Evolutionary conservation across 1,140 invertebrate genomes (phyloP).

Genomic region (Heliconius nattereri): DNA sequence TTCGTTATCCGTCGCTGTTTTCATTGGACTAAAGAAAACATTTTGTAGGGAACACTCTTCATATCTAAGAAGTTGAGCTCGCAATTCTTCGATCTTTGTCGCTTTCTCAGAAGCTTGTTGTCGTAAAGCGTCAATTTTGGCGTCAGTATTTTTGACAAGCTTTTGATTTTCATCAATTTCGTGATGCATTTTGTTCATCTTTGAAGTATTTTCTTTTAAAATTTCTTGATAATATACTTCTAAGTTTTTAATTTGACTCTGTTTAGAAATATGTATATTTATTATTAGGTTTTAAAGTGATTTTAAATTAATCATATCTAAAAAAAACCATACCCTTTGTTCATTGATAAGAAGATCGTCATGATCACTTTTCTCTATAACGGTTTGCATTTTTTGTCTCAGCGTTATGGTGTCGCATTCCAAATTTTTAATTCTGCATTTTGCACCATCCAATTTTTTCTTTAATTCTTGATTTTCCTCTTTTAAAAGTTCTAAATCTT

Average conservation of each 20-base stretch:
- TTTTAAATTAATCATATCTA: background rate
- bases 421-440: conserved; percentile 82
- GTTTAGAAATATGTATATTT: conserved; percentile 37
- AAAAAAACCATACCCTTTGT: conserved; percentile 71
- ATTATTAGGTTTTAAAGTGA: background rate
- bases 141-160: conserved; percentile 63
- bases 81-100: conserved; percentile 70
- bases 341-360: conserved; percentile 82
- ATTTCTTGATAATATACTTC: conserved; percentile 75
- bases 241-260: conserved; percentile 73
- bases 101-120: conserved; percentile 69
- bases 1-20: conserved; percentile 75
- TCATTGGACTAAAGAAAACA: conserved; percentile 76
- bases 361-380: conserved; percentile 81
- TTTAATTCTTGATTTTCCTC: conserved; percentile 79
- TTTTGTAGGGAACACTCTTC: conserved; percentile 75
- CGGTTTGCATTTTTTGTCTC: conserved; percentile 78
- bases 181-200: conserved; percentile 69
- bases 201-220: conserved; percentile 66
- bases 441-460: conserved; percentile 82
- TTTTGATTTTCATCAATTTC: conserved; percentile 69
- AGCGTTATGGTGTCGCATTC: conserved; percentile 79
- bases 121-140: conserved; percentile 69
- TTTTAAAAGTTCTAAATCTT: conserved; percentile 77
- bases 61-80: conserved; percentile 66